These are phyloP conservation scores for Myopa tessellatipennis DNA, from an alignment of 2,888 invertebrate genomes.

Conservation along the genomic window DNA sequence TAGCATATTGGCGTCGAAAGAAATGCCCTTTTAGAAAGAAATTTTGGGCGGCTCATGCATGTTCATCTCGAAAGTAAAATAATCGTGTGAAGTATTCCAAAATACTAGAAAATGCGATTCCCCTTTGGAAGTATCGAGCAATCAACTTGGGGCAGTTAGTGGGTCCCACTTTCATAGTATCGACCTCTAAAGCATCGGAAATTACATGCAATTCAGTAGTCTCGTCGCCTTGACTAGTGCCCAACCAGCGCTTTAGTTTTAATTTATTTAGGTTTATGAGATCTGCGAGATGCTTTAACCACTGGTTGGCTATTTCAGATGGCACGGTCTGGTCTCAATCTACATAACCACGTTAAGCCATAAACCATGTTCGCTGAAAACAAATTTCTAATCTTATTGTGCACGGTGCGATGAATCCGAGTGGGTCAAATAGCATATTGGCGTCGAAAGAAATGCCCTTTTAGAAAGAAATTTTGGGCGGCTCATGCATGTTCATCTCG, in stretches of 20 bases:
- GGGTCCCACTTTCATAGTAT: not conserved
- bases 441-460: too few species aligned
- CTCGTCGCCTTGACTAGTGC: not conserved
- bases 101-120: conserved; percentile 17
- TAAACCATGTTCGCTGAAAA: not conserved
- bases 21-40: too few species aligned
- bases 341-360: not conserved
- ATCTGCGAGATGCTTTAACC: not conserved
- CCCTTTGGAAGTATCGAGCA: too few species aligned
- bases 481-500: too few species aligned
- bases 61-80: too few species aligned
- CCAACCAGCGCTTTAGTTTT: conserved; percentile 8
- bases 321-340: conserved; percentile 14
- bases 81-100: not conserved
- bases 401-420: not conserved
- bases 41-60: too few species aligned
- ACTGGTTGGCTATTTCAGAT: not conserved
- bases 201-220: not conserved
- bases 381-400: conserved; percentile 4
- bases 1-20: not conserved
- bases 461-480: too few species aligned
- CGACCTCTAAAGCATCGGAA: too few species aligned
- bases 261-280: not conserved
- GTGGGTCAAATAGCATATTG: not conserved
- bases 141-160: conserved; percentile 1